Evolutionary conservation across 2,797 vertebrate genomes (phyloP), one percentile per base, ranked within the genome.

Genomic region (Molothrus aeneus): DNA sequence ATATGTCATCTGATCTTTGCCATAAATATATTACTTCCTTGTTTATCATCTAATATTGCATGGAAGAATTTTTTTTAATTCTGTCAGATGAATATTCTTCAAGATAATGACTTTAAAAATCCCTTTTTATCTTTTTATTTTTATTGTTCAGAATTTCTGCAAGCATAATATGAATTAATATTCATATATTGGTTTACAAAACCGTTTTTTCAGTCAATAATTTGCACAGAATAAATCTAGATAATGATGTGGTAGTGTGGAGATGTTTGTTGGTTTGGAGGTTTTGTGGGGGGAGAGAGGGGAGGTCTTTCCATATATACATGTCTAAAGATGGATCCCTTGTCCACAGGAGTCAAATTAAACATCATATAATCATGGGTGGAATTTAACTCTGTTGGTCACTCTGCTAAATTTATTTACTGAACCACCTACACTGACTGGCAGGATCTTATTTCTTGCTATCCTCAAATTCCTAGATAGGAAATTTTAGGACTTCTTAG

Each of bases 1-100:
- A 88, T 87, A 72, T 63, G 63, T 91, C 38, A 71, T 96, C 86
- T 96, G 60, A 86, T 96, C 47, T 92, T 72, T 88, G 26, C 36
- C 70, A 70, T 78, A 85, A 86, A 69, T 86, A 24, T 60, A 51
- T 74, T 20, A 29, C 50, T 92, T 89, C 68, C 22, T 34, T 95
- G 60, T 91, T 92, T 93, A 78, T 51, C 73, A 7, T 20, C 48
- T 65, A 90, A 80, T 74, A 89, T 32, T 66, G 4, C 21, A 65
- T 56, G 42, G 48, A 59, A 91, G 38, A 50, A 40, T 81, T 90
- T 88, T 70, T 70, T 88, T 38, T 75, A 72, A 89, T 86, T 92
- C 63, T 72, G 54, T 86, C 63, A 89, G 63, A 86, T 48, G 6
- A 94, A 71, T 86, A 68, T 78, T 75, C 91, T 72, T 94, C 38